phyloP scores from a whole-genome alignment of 2,113 vertebrate species.

The Ameiurus melas region DNA sequence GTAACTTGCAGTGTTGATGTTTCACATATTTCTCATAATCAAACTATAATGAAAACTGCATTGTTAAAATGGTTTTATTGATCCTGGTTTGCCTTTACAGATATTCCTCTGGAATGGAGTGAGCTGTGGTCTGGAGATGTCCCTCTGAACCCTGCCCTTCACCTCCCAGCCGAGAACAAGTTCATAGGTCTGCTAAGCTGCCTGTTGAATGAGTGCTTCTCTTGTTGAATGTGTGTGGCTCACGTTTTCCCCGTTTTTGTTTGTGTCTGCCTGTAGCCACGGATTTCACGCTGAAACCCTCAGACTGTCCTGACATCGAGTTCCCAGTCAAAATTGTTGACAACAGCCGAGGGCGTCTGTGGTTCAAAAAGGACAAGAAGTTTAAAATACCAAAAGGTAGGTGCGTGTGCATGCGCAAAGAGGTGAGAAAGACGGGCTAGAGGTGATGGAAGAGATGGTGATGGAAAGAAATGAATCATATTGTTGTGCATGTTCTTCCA shows the following conservation, averaged over 20 bases:
- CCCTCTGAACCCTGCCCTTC: constrained; percentile 81
- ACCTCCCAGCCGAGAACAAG: constrained; percentile 90
- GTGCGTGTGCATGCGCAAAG: neutral
- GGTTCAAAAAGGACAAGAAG: constrained; percentile 97
- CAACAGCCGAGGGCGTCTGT: constrained; percentile 83
- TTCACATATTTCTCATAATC: neutral
- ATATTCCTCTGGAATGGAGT: constrained; percentile 82
- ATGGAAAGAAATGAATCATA: neutral
- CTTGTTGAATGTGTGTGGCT: neutral
- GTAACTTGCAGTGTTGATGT: neutral
- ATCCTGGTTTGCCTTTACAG: constrained; percentile 61
- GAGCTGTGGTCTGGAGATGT: constrained; percentile 83
- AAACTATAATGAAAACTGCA: neutral
- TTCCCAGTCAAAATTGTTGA: constrained; percentile 83
- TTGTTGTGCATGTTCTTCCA: neutral
- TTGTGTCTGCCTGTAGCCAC: constrained; percentile 75
- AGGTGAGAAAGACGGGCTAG: neutral
- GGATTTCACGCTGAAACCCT: constrained; percentile 87
- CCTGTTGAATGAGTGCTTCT: neutral
- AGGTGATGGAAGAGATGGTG: neutral
- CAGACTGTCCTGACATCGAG: constrained; percentile 87
- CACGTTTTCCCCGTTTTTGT: neutral
- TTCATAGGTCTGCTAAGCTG: constrained; percentile 84
- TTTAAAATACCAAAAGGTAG: constrained; percentile 97
- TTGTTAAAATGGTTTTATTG: neutral